Evolutionary conservation across 2,113 vertebrate species (phyloP).

Genomic region (Melanocharis versteri): DNA sequence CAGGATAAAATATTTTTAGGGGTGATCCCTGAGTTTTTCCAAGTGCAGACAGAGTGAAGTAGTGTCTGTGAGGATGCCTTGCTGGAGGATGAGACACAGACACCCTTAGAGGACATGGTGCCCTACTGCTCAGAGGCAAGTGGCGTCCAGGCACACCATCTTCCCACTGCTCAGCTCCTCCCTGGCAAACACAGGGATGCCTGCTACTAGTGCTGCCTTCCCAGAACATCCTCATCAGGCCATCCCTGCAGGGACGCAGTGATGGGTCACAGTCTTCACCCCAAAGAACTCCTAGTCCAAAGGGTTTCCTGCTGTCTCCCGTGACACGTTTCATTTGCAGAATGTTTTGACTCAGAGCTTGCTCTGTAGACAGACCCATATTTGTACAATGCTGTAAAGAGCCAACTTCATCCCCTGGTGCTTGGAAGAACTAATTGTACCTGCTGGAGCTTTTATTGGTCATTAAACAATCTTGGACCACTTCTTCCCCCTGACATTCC

Average conservation of each 20-base stretch:
- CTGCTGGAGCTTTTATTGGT: background rate
- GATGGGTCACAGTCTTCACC: background rate
- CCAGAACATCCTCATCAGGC: background rate
- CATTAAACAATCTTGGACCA: background rate
- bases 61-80: background rate
- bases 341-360: background rate
- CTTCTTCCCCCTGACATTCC: background rate
- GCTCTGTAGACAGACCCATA: background rate
- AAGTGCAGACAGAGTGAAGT: background rate
- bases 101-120: background rate
- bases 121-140: background rate
- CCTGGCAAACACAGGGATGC: background rate
- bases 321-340: background rate
- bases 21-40: background rate
- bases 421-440: conserved; percentile 30
- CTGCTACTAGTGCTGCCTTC: background rate
- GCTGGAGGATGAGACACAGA: background rate
- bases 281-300: background rate
- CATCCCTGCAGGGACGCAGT: background rate
- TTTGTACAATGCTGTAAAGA: background rate
- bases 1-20: background rate
- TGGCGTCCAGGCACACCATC: background rate
- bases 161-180: background rate
- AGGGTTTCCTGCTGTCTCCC: background rate
- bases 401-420: background rate